A percentile compares a stretch with the other conserved stretches of the same genome.
These are phyloP conservation scores for Paedocypris micromegethes DNA, from an alignment of 2,797 vertebrate genomes.

Conservation along the genomic window DNA sequence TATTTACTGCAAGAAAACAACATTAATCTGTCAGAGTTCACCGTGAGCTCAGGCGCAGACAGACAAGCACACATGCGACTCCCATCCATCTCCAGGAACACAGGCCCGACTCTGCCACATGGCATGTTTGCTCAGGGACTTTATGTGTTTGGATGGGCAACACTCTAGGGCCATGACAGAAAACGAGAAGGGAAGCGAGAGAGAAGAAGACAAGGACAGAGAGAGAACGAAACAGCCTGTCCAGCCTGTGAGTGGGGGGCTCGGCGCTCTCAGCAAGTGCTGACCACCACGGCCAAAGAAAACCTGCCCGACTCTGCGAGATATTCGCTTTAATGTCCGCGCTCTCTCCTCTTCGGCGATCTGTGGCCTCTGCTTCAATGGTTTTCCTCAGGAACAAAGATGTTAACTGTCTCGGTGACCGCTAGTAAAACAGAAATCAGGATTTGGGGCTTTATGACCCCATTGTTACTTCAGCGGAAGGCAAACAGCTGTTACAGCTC, in stretches of 20 bases:
- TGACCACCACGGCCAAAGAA: constrained; percentile 36
- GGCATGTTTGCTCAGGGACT: constrained; percentile 28
- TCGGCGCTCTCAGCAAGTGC: constrained; percentile 34
- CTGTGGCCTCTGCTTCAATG: constrained; percentile 10
- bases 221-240: constrained; percentile 16
- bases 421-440: constrained; percentile 28
- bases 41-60: constrained; percentile 20
- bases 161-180: constrained; percentile 21
- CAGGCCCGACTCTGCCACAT: constrained; percentile 23
- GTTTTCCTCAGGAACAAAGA: constrained; percentile 30
- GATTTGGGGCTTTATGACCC: constrained; percentile 29
- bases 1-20: constrained; percentile 34
- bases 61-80: constrained; percentile 22
- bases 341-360: constrained; percentile 16
- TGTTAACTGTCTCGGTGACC: constrained; percentile 24
- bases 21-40: constrained; percentile 37
- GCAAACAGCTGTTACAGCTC: constrained; percentile 36
- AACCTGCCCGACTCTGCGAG: constrained; percentile 30
- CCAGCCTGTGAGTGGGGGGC: constrained; percentile 24
- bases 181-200: constrained; percentile 13
- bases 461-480: constrained; percentile 28
- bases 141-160: constrained; percentile 39
- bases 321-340: constrained; percentile 33
- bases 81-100: constrained; percentile 25
- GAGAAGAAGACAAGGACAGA: constrained; percentile 11